phyloP scores from a whole-genome alignment of 2,888 invertebrate species.

The Marronus borbonicus region DNA sequence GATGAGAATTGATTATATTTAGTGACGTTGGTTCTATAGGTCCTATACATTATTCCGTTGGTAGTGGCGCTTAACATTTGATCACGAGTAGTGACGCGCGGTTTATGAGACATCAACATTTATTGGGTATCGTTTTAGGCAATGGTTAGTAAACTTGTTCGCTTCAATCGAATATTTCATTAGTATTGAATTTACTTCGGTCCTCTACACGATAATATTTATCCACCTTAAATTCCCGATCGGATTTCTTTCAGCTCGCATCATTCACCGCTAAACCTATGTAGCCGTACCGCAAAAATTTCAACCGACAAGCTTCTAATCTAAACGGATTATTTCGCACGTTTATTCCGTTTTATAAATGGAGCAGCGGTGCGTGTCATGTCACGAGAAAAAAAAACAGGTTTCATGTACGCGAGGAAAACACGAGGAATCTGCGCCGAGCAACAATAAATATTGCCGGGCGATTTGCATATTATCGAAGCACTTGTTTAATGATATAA shows the following conservation, averaged over 20 bases:
- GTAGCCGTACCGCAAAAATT: not conserved
- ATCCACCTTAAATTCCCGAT: too few species aligned
- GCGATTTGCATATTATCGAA: conserved; percentile 42
- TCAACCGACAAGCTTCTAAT: not conserved
- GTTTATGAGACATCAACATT: too few species aligned
- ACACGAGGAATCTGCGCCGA: conserved; percentile 29
- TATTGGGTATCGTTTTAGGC: too few species aligned
- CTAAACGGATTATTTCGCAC: conserved; percentile 26
- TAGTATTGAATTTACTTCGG: too few species aligned
- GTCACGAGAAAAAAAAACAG: conserved; percentile 1
- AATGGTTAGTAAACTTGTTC: too few species aligned
- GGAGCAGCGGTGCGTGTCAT: conserved; percentile 22
- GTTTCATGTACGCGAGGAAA: conserved; percentile 34
- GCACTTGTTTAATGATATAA: conserved; percentile 37
- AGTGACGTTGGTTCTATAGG: too few species aligned
- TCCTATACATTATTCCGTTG: too few species aligned
- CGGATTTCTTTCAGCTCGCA: not conserved
- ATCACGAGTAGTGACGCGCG: too few species aligned
- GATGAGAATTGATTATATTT: too few species aligned
- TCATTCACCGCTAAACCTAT: not conserved
- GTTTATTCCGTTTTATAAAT: conserved; percentile 24
- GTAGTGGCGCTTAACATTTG: too few species aligned
- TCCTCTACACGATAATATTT: too few species aligned
- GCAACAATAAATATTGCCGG: conserved; percentile 28
- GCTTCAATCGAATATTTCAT: too few species aligned